A percentile compares a stretch with the other conserved stretches of the same genome.
phyloP scores from a whole-genome alignment of 1,140 invertebrate species.

The Subanguina moxae region DNA sequence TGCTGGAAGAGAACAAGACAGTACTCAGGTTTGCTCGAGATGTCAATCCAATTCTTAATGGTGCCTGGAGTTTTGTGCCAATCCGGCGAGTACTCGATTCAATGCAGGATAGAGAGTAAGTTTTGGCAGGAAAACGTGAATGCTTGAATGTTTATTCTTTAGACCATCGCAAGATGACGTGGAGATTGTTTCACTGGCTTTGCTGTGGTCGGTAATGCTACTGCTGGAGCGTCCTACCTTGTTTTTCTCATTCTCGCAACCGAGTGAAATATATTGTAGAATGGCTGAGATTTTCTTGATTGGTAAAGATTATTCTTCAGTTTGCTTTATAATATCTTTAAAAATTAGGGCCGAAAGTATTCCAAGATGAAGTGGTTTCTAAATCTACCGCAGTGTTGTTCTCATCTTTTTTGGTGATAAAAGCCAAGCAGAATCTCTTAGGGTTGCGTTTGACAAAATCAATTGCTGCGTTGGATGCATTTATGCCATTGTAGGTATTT shows the following conservation, averaged over 20 bases:
- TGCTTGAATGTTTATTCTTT: not conserved
- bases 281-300: slow-evolving; percentile 37
- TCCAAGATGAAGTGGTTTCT: slow-evolving; percentile 10
- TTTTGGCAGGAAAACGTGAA: not conserved
- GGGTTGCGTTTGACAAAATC: slow-evolving; percentile 15
- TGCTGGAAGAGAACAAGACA: slow-evolving; percentile 15
- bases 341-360: slow-evolving; percentile 24
- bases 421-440: slow-evolving; percentile 3
- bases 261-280: slow-evolving; percentile 30
- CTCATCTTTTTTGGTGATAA: slow-evolving; percentile 11
- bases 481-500: slow-evolving; percentile 44
- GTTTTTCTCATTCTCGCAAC: slow-evolving; percentile 36
- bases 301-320: slow-evolving; percentile 24
- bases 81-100: slow-evolving; percentile 39
- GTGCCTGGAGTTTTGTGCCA: slow-evolving; percentile 38
- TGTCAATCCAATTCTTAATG: slow-evolving; percentile 32
- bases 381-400: slow-evolving; percentile 12
- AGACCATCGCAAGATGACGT: slow-evolving; percentile 33
- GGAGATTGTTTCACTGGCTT: slow-evolving; percentile 36
- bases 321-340: slow-evolving; percentile 9
- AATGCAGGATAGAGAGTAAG: slow-evolving; percentile 15
- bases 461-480: slow-evolving; percentile 41
- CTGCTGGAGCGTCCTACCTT: slow-evolving; percentile 25
- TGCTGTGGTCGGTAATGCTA: slow-evolving; percentile 38
- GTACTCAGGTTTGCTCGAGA: slow-evolving; percentile 24